A percentile compares a stretch with the other conserved stretches of the same genome.
These are phyloP conservation scores for Tupiocoris notatus DNA, from an alignment of 2,888 invertebrate species.

Conservation along the genomic window DNA sequence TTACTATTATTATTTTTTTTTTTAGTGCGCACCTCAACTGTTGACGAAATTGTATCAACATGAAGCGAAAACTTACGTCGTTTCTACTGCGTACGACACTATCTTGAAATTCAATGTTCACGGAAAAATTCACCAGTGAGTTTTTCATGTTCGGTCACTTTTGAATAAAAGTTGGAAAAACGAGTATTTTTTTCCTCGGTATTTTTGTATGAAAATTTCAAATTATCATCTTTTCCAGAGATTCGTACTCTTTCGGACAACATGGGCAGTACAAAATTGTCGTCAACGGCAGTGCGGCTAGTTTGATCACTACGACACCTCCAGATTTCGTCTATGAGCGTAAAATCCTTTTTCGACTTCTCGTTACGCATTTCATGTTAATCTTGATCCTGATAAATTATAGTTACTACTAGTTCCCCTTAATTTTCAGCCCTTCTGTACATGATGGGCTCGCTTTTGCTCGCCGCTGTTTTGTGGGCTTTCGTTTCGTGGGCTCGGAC, in stretches of 20 bases:
- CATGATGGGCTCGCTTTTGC: not conserved
- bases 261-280: slow-evolving; percentile 55
- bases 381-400: too few species aligned
- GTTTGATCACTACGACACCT: slow-evolving; percentile 44
- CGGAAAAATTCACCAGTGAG: not conserved
- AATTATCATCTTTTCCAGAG: slow-evolving; percentile 52
- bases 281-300: slow-evolving; percentile 43
- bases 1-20: not conserved
- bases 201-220: too few species aligned
- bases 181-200: not conserved
- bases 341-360: too few species aligned
- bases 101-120: slow-evolving; percentile 5
- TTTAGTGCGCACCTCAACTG: slow-evolving; percentile 21
- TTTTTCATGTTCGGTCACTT: too few species aligned
- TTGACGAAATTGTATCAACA: not conserved
- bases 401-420: too few species aligned
- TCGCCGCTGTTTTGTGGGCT: not conserved
- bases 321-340: slow-evolving; percentile 53
- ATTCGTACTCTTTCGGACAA: slow-evolving; percentile 53
- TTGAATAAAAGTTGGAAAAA: too few species aligned
- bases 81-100: slow-evolving; percentile 14
- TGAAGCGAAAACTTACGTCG: not conserved
- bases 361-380: too few species aligned
- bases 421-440: slow-evolving; percentile 7
- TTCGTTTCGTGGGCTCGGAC: not conserved